phyloP scores from a whole-genome alignment of 2,113 vertebrate species.

The Siniperca chuatsi region DNA sequence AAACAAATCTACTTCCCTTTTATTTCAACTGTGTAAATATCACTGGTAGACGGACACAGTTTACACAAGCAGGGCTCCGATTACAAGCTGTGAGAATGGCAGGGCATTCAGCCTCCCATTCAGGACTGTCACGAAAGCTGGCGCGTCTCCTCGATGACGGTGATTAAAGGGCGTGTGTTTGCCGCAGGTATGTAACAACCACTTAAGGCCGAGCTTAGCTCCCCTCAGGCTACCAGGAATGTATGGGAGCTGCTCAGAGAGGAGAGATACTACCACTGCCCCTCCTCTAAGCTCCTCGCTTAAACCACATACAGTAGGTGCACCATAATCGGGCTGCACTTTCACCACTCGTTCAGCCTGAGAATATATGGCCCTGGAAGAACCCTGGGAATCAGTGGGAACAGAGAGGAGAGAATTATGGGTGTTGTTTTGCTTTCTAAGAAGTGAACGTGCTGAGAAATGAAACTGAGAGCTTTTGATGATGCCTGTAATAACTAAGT shows the following conservation, averaged over 20 bases:
- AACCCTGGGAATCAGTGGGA: slow-evolving; percentile 62
- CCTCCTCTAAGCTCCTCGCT: slow-evolving; percentile 42
- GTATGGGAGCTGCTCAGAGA: slow-evolving; percentile 67
- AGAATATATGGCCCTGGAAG: slow-evolving; percentile 37
- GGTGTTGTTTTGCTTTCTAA: slow-evolving; percentile 41
- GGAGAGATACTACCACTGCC: slow-evolving; percentile 71
- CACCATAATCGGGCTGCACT: slow-evolving; percentile 38
- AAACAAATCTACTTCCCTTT: slow-evolving; percentile 48
- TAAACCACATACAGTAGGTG: slow-evolving; percentile 55
- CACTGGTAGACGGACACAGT: slow-evolving; percentile 49
- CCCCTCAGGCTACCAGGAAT: slow-evolving; percentile 69
- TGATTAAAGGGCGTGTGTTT: slow-evolving; percentile 74
- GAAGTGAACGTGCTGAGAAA: slow-evolving; percentile 39
- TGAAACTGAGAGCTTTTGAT: slow-evolving; percentile 19
- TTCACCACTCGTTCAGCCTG: slow-evolving; percentile 52
- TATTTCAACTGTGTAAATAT: slow-evolving; percentile 57
- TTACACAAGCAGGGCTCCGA: slow-evolving; percentile 59
- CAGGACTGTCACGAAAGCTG: slow-evolving; percentile 54
- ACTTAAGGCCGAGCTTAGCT: slow-evolving; percentile 53
- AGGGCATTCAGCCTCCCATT: slow-evolving; percentile 52
- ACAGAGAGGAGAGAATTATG: slow-evolving; percentile 27
- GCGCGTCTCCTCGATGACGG: slow-evolving; percentile 49
- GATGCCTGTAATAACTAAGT: slow-evolving; percentile 1
- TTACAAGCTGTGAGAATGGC: slow-evolving; percentile 72
- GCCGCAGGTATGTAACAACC: slow-evolving; percentile 74